These are phyloP conservation scores for Morone chrysops DNA, from an alignment of 2,113 vertebrate species.

Conservation along the genomic window DNA sequence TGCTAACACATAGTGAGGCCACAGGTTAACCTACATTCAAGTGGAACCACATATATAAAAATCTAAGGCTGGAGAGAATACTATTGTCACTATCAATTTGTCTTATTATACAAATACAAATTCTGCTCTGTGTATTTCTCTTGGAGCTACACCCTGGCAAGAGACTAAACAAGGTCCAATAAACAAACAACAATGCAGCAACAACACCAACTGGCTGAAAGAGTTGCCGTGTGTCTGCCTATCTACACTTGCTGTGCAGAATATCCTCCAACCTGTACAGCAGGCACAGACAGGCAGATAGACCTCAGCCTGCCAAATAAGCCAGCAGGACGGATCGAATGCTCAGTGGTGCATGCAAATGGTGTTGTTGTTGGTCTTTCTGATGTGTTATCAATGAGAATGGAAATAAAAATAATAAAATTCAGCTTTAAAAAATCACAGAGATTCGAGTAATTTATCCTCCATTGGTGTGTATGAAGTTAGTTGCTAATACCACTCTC, in stretches of 20 bases:
- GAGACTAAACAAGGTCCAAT: conserved; percentile 20
- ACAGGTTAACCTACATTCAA: background rate
- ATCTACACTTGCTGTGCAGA: conserved; percentile 99
- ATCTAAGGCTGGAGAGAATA: background rate
- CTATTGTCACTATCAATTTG: background rate
- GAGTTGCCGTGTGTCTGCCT: conserved; percentile 99
- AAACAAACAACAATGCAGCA: conserved; percentile 31
- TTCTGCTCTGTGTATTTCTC: background rate
- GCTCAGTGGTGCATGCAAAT: background rate
- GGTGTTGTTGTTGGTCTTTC: background rate
- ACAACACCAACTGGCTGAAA: conserved; percentile 88
- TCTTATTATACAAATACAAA: background rate
- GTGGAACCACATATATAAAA: background rate
- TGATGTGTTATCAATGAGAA: conserved; percentile 6
- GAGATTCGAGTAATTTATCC: conserved; percentile 16
- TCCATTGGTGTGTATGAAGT: background rate
- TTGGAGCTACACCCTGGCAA: conserved; percentile 1
- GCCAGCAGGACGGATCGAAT: conserved; percentile 47
- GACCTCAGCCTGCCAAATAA: conserved; percentile 92
- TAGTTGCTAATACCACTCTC: background rate
- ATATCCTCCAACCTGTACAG: conserved; percentile 99
- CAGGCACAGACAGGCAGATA: conserved; percentile 99
- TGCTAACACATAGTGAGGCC: background rate
- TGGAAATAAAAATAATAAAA: conserved; percentile 21
- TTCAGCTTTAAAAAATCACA: background rate